These are phyloP conservation scores for Daubentonia madagascariensis DNA, from an alignment of 2,113 vertebrate species.

Conservation along the genomic window DNA sequence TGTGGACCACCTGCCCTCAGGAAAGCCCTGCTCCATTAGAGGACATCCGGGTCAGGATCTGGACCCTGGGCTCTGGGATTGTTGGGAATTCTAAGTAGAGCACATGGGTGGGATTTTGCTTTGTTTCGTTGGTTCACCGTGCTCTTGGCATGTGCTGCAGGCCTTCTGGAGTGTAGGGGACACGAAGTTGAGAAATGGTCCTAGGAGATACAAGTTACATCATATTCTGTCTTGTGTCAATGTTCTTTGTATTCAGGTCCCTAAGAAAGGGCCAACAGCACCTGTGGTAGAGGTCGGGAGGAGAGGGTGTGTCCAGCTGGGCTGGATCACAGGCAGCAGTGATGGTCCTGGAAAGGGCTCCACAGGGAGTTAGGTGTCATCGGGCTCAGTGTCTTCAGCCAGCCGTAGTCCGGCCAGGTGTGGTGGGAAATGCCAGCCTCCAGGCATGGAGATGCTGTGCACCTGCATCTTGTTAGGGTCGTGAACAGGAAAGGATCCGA, in stretches of 20 bases:
- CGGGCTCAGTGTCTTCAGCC: no score
- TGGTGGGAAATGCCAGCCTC: no score
- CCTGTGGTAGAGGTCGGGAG: not conserved
- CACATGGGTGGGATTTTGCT: not conserved
- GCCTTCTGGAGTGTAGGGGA: not conserved
- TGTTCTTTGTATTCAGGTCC: not conserved
- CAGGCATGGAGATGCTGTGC: no score
- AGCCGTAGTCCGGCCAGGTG: no score
- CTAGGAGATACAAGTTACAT: not conserved
- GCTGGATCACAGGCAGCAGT: not conserved
- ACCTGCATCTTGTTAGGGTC: no score
- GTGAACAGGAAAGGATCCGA: no score
- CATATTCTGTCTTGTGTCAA: not conserved
- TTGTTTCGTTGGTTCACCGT: rapidly evolving
- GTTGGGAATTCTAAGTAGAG: not conserved
- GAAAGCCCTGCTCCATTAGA: not conserved
- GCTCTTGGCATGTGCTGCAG: not conserved
- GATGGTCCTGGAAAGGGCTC: not conserved
- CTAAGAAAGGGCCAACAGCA: not conserved
- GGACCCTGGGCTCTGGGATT: not conserved
- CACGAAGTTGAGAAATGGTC: not conserved
- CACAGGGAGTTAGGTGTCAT: no score
- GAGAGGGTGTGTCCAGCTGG: not conserved
- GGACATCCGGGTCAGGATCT: not conserved
- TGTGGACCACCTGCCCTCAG: no score